A percentile compares a stretch with the other conserved stretches of the same genome.
Conservation (phyloP, 2,113 vertebrate genomes). For the Mohoua ochrocephala region DNA sequence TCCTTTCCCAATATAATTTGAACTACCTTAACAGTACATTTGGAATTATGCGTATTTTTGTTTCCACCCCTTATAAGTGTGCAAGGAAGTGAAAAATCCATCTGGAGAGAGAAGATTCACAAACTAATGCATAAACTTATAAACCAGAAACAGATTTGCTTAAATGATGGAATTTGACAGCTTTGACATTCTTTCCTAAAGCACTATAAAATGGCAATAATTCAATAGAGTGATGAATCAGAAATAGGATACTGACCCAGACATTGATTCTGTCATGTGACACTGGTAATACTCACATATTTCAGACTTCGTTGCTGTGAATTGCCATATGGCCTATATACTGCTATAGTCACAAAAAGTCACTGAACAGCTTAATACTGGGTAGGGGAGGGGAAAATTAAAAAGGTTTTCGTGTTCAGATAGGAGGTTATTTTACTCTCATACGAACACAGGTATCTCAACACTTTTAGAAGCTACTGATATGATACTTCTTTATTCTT, state of each 20-base stretch:
- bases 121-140: neutral
- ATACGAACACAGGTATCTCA: neutral
- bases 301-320: neutral
- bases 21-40: neutral
- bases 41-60: neutral
- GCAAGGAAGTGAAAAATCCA: neutral
- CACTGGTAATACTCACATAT: neutral
- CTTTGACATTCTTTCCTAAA: neutral
- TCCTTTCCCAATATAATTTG: neutral
- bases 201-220: neutral
- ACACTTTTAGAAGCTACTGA: neutral
- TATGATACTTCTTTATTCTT: neutral
- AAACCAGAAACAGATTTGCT: neutral
- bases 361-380: neutral
- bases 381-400: accelerated
- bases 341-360: neutral
- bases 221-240: neutral
- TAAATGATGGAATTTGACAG: neutral
- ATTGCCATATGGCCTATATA: neutral
- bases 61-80: neutral
- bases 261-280: neutral
- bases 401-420: neutral
- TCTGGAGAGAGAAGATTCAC: neutral
- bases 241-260: neutral
- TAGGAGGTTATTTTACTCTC: neutral